Percentiles rank a stretch among this genome's conserved stretches.
Evolutionary conservation across 2,888 invertebrate species (phyloP).

Genomic region (Polyommatus iphigenia): DNA sequence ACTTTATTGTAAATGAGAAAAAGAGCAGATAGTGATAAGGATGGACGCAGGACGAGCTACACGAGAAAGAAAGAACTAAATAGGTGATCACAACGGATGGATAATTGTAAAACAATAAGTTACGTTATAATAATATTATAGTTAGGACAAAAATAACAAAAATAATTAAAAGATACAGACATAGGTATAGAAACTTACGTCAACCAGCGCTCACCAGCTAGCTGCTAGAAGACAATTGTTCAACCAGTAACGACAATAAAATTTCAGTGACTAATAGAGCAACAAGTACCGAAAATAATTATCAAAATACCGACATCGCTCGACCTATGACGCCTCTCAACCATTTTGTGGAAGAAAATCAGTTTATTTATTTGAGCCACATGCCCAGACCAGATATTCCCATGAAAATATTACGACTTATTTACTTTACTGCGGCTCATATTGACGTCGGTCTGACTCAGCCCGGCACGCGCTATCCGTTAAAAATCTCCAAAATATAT

Average conservation of each 20-base stretch:
- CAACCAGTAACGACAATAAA: not conserved
- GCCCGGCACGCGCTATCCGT: constrained; percentile 49
- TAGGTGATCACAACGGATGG: not conserved
- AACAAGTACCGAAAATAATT: not conserved
- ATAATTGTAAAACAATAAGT: too few species aligned
- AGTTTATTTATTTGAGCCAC: constrained; percentile 74
- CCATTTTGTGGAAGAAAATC: constrained; percentile 70
- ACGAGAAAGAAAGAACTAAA: not conserved
- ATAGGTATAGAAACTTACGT: too few species aligned
- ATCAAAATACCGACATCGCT: constrained; percentile 36
- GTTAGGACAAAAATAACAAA: not conserved
- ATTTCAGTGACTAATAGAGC: not conserved
- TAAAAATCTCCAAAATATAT: constrained; percentile 28
- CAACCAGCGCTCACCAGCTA: not conserved
- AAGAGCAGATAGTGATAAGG: not conserved
- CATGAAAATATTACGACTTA: constrained; percentile 76
- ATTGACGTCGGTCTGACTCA: constrained; percentile 64
- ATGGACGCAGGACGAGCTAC: not conserved
- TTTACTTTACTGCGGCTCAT: constrained; percentile 70
- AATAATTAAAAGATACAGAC: not conserved
- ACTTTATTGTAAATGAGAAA: not conserved
- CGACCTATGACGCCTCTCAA: constrained; percentile 54
- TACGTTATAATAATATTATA: too few species aligned
- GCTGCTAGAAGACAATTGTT: not conserved
- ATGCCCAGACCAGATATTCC: constrained; percentile 68